Conservation (phyloP, 1,140 invertebrate genomes). For the Lepidurus packardi region DNA sequence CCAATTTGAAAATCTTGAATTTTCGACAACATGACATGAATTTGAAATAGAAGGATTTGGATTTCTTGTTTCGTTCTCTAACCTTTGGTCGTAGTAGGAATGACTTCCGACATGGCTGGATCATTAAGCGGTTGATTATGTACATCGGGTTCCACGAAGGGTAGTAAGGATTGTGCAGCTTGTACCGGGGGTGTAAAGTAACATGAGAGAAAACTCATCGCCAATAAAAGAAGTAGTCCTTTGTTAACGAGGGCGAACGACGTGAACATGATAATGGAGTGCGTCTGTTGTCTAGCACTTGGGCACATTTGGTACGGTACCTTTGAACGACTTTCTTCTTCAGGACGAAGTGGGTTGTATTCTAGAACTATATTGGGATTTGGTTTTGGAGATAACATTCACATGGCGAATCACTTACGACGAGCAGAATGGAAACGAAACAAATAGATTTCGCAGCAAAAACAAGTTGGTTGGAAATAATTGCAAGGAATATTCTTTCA, state of each 20-base stretch:
- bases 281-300: background rate
- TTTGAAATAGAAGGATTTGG: too few species aligned
- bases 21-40: too few species aligned
- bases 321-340: background rate
- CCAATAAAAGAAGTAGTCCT: background rate
- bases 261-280: conserved; percentile 2
- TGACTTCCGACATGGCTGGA: background rate
- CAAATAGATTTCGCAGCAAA: background rate
- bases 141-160: background rate
- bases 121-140: conserved; percentile 19
- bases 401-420: background rate
- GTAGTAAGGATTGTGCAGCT: conserved; percentile 8
- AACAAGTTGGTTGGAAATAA: background rate
- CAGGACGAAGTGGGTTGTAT: background rate
- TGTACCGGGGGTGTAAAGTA: background rate
- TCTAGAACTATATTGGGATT: background rate
- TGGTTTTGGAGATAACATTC: background rate
- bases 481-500: background rate
- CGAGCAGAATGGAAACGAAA: background rate
- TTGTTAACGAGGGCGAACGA: conserved; percentile 6
- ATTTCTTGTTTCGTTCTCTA: background rate
- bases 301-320: conserved; percentile 12
- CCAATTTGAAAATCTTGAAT: too few species aligned
- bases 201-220: conserved; percentile 8
- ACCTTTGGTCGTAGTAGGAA: background rate